Evolutionary conservation across 2,888 invertebrate species (phyloP), one percentile per base, ranked within the genome.

Genomic region (Drosophila merina): DNA sequence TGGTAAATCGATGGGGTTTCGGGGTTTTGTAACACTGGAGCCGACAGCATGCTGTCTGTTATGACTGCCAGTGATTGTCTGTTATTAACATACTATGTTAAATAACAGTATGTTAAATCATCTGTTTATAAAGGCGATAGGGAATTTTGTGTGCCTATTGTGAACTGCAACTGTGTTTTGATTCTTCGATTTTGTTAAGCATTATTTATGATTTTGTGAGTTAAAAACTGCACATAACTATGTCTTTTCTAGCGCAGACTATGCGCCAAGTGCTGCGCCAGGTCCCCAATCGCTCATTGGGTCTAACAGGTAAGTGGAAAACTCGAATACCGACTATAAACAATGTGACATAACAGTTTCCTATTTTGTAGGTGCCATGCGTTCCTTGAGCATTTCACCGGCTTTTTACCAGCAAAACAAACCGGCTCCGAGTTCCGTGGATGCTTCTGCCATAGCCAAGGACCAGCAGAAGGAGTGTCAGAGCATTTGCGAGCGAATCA

Each of bases 401-500:
- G 64, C 56, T 40, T 20, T 81, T 14, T 75, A 72, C 44, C 80
- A 89, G 58, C 75, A 87, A 68, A 75, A 58, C 31, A 84, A 86
- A 50, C 77, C 62, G 0, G 54, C 59, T 4, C n/a, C 60, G 3
- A 42, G 52, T 0, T 12, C 72, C 4, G 48, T 75, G 20, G 72
- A 77, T 55, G 51, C 71, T 4, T 26, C 72, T 0, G 73, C 62
- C n/a, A 40, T 77, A 25, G 55, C 77, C 12, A 75, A 75, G n/a
- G 76, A 76, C 2, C 86, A 90, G 31, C 79, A 81, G 31, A 79
- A 77, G 30, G 80, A 88, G 40, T 83, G 77, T 8, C 75, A 82
- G 28, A 59, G 72, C 8, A 62, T 91, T 0, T 89, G 91, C 51
- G 72, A 83, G 0, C 88, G 86, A 33, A 78, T 92, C 1, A 90